A percentile compares a stretch with the other conserved stretches of the same genome.
phyloP scores from a whole-genome alignment of 1,140 invertebrate species.

The Tetragnatha versicolor region DNA sequence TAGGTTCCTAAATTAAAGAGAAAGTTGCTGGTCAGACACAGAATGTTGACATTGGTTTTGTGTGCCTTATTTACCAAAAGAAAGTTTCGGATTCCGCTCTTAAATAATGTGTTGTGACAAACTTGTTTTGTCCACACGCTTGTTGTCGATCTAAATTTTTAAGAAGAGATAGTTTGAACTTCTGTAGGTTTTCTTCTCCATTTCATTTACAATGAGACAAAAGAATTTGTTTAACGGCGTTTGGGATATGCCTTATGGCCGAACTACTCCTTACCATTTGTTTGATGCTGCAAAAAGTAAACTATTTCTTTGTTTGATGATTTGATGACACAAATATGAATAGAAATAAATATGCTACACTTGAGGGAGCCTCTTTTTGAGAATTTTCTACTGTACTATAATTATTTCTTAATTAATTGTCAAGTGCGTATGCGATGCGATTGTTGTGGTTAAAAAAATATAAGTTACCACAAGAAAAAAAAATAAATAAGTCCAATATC shows the following conservation, averaged over 20 bases:
- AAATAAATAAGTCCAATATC: too few species aligned
- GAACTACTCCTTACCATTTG: constrained; percentile 13
- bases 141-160: not conserved
- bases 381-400: not conserved
- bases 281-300: constrained; percentile 45
- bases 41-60: constrained; percentile 41
- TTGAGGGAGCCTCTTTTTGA: not conserved
- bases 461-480: not conserved
- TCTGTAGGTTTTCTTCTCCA: not conserved
- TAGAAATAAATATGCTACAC: not conserved
- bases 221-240: constrained; percentile 25
- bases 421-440: not conserved
- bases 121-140: not conserved
- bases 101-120: not conserved
- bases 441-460: not conserved
- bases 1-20: too few species aligned
- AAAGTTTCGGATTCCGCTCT: not conserved
- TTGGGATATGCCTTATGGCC: constrained; percentile 39
- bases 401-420: not conserved
- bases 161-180: not conserved
- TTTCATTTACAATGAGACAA: not conserved
- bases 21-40: too few species aligned
- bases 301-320: not conserved
- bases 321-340: not conserved
- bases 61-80: constrained; percentile 30